Percentiles rank a stretch among this genome's conserved stretches.
These are phyloP conservation scores for Nycticorax nycticorax DNA, from an alignment of 2,113 vertebrate genomes.

Conservation along the genomic window DNA sequence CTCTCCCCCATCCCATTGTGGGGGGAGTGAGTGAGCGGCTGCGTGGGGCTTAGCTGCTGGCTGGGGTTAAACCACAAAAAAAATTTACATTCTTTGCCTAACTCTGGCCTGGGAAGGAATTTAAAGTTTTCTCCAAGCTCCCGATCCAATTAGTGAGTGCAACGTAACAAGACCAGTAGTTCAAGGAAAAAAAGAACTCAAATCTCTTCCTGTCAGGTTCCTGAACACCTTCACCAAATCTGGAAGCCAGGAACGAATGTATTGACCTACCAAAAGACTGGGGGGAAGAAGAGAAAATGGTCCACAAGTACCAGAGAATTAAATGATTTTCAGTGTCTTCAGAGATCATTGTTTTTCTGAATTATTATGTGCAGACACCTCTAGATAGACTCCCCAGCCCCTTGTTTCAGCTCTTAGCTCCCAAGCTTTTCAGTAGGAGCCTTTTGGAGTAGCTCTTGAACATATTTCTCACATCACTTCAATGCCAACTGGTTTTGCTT, in stretches of 20 bases:
- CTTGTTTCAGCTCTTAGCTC: background rate
- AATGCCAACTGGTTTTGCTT: background rate
- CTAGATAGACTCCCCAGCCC: fast-evolving
- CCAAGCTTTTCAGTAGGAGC: background rate
- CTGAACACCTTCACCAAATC: background rate
- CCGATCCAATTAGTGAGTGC: background rate
- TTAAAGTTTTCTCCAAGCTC: background rate
- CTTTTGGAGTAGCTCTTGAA: background rate
- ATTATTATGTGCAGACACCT: background rate
- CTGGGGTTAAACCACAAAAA: no score
- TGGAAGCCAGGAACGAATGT: background rate
- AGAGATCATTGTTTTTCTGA: background rate
- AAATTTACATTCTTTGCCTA: background rate
- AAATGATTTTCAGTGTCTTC: background rate
- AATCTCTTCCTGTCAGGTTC: background rate
- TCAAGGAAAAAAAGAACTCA: background rate
- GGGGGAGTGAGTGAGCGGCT: no score
- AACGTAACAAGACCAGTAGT: background rate
- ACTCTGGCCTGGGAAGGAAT: background rate
- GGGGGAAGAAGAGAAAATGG: background rate
- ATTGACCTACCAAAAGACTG: background rate
- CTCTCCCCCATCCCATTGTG: no score
- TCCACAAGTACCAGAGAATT: background rate
- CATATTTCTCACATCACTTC: background rate
- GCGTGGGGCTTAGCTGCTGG: no score